These are phyloP conservation scores for Cephalophus harveyi DNA, from an alignment of 2,113 vertebrate species.

Conservation along the genomic window DNA sequence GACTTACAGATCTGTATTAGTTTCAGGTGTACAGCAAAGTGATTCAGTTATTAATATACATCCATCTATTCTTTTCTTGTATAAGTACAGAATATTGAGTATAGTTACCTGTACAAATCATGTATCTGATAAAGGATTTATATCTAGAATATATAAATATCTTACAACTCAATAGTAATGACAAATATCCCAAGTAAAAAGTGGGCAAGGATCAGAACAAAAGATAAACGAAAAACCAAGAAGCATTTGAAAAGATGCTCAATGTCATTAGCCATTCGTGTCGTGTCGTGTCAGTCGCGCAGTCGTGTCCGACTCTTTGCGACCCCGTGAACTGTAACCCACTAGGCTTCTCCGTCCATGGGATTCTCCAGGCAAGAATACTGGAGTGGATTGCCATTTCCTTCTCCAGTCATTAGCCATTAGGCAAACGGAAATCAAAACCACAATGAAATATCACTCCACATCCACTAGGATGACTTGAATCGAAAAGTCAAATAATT, in stretches of 20 bases:
- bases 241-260: not conserved
- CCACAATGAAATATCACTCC: not conserved
- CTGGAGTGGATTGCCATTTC: too few species aligned
- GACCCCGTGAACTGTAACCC: too few species aligned
- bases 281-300: too few species aligned
- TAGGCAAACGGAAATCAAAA: not conserved
- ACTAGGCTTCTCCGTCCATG: too few species aligned
- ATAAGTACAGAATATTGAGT: not conserved
- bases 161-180: not conserved
- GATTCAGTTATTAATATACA: not conserved
- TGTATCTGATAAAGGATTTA: not conserved
- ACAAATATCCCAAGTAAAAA: not conserved
- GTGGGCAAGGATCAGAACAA: not conserved
- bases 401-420: not conserved
- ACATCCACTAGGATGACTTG: not conserved
- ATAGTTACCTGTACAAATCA: not conserved
- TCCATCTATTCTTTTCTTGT: not conserved
- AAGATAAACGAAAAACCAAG: not conserved
- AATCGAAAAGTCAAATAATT: not conserved
- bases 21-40: not conserved
- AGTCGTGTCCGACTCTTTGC: too few species aligned
- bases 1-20: not conserved
- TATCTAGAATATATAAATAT: not conserved
- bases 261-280: not conserved
- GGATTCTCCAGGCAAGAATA: too few species aligned